Evolutionary conservation across 2,797 vertebrate species (phyloP), one percentile per base, ranked within the genome.

Genomic region (Psittacula derbiana): DNA sequence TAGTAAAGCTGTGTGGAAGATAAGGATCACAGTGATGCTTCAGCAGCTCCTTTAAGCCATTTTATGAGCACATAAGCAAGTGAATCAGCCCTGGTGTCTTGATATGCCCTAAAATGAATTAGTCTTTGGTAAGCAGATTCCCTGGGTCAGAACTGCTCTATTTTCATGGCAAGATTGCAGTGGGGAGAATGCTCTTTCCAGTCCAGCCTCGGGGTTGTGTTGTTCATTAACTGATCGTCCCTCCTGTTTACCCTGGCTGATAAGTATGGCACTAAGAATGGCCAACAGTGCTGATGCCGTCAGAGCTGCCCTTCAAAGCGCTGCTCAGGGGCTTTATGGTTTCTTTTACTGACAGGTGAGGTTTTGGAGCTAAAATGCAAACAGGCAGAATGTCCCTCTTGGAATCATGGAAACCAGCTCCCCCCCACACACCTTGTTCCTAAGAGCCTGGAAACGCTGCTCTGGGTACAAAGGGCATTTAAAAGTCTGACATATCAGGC

Each of bases 221-320:
- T 95, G 91, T 93, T 96, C 94, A 95, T 96, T 96, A 96, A 96
- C 96, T 86, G 88, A 78, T 84, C 60, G 83, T 94, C 78, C 10
- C 87, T 96, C 73, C 91, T 91, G 96, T 96, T 94, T 95, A 73
- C 92, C 90, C 43, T 88, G 67, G 9, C 87, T 40, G 94, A 93
- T 96, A 94, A 96, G 92, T 52, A 17, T 85, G 2, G 64, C 0
- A 23, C 21, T 81, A 24, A 86, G 92, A 82, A 74, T 47, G 83
- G 85, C 60, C 61, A 84, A 11, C 65, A 64, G 90, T 43, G 86
- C 80, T 14, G 83, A 81, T 95, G 92, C 90, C 89, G 89, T 97
- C 95, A 95, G 70, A 15, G 86, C 93, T 94, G 93, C 95, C 90
- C 96, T 96, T 96, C 57, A 58, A 33, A 36, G 33, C 4, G 10